Evolutionary conservation across 2,113 vertebrate genomes (phyloP).

Genomic region (Lepisosteus osseus): DNA sequence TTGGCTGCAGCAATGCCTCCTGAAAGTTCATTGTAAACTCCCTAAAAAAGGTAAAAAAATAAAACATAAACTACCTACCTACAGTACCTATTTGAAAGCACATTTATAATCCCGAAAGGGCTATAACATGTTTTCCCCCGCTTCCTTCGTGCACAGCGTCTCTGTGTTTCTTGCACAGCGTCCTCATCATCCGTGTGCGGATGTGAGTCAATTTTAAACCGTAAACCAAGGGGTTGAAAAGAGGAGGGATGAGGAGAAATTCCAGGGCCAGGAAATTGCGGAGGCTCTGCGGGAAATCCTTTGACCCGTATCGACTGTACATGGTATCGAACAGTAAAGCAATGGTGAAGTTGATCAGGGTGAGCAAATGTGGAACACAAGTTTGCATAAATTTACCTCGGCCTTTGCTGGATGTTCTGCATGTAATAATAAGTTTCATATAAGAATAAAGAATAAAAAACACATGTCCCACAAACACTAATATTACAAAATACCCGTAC

Average conservation of each 20-base stretch:
- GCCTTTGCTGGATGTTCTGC: background rate
- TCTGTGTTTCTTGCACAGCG: background rate
- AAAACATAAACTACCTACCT: too few relatives aligned
- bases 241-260: background rate
- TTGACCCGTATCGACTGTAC: background rate
- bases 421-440: background rate
- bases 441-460: slow-evolving; percentile 1
- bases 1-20: too few relatives aligned
- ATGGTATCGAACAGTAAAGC: background rate
- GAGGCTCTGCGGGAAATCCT: background rate
- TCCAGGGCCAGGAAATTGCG: background rate
- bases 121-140: too few relatives aligned
- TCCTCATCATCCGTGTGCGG: background rate
- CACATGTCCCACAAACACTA: background rate
- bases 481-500: background rate
- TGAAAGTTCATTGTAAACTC: too few relatives aligned
- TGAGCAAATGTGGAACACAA: background rate
- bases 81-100: too few relatives aligned
- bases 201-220: background rate
- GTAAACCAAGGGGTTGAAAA: background rate
- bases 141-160: too few relatives aligned
- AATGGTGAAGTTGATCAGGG: background rate
- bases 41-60: too few relatives aligned
- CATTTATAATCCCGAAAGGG: too few relatives aligned
- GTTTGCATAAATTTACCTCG: background rate